Percentiles rank a stretch among this genome's conserved stretches.
These are phyloP conservation scores for Porites cylindrica DNA, from an alignment of 92 coral and sea anemone genomes.

Conservation along the genomic window DNA sequence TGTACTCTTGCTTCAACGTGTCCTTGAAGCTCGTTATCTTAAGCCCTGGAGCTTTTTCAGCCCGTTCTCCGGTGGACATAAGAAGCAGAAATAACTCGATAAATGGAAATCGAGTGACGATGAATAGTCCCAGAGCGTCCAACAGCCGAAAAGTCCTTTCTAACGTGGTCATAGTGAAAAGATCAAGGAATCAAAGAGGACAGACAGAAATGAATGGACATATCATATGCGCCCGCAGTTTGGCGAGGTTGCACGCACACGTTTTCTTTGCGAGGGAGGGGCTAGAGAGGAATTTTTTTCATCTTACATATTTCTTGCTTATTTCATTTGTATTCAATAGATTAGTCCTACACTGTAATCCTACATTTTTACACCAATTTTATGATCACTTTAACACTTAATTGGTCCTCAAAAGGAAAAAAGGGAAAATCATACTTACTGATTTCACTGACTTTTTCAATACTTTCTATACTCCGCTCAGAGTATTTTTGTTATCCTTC, in stretches of 20 bases:
- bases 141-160: constrained; percentile 76
- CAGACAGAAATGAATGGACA: neutral
- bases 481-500: neutral
- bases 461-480: neutral
- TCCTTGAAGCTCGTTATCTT: constrained; percentile 55
- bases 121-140: constrained; percentile 83
- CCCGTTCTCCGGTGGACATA: constrained; percentile 72
- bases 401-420: neutral
- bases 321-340: too few relatives aligned
- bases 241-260: too few relatives aligned
- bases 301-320: neutral
- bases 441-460: too few relatives aligned
- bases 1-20: constrained; percentile 67
- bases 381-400: too few relatives aligned
- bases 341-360: too few relatives aligned
- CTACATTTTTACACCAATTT: too few relatives aligned
- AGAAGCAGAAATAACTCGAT: constrained; percentile 81
- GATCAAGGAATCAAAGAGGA: too few relatives aligned
- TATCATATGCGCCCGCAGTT: neutral
- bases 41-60: constrained; percentile 49
- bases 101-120: constrained; percentile 94
- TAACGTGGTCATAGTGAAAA: constrained; percentile 65
- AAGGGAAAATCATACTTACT: too few relatives aligned
- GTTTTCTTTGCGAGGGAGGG: neutral
- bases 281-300: neutral